A percentile compares a stretch with the other conserved stretches of the same genome.
These are phyloP conservation scores for Prionchulus punctatus DNA, from an alignment of 2,888 invertebrate species.

Conservation along the genomic window DNA sequence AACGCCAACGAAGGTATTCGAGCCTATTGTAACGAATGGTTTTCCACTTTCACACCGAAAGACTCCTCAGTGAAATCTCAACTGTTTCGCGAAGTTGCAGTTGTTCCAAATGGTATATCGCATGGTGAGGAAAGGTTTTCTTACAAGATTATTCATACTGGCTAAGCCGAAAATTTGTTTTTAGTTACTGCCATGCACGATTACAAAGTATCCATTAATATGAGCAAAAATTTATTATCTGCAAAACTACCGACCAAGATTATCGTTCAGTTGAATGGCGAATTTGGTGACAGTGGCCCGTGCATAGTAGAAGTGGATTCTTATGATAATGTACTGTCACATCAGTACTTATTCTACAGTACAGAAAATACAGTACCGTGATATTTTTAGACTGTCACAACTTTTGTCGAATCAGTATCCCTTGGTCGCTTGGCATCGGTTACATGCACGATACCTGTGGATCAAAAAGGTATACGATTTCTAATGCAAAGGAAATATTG, in stretches of 20 bases:
- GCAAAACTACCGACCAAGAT: neutral
- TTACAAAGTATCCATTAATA: neutral
- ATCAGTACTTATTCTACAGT: no score
- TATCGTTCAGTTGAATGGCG: constrained; percentile 12
- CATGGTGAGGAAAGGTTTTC: no score
- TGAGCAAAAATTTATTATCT: neutral
- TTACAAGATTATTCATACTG: no score
- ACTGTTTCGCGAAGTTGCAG: constrained; percentile 24
- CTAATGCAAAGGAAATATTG: no score
- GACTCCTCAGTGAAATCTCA: constrained; percentile 20
- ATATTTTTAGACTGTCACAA: no score
- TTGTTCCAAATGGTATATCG: no score
- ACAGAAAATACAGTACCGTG: no score
- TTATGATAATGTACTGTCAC: no score
- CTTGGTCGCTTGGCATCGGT: constrained; percentile 5
- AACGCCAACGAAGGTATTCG: constrained; percentile 21
- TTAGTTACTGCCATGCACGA: constrained; percentile 9
- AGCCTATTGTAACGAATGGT: constrained; percentile 2
- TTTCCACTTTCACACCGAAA: constrained; percentile 11
- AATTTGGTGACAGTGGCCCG: constrained; percentile 17
- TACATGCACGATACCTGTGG: neutral
- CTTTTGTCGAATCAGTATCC: constrained; percentile 7
- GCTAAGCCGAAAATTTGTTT: no score
- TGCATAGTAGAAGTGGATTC: no score
- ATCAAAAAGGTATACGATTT: constrained; percentile 10